Evolutionary conservation across 2,888 invertebrate species (phyloP), one percentile per base, ranked within the genome.

Genomic region (Prosopocoilus inquinatus): DNA sequence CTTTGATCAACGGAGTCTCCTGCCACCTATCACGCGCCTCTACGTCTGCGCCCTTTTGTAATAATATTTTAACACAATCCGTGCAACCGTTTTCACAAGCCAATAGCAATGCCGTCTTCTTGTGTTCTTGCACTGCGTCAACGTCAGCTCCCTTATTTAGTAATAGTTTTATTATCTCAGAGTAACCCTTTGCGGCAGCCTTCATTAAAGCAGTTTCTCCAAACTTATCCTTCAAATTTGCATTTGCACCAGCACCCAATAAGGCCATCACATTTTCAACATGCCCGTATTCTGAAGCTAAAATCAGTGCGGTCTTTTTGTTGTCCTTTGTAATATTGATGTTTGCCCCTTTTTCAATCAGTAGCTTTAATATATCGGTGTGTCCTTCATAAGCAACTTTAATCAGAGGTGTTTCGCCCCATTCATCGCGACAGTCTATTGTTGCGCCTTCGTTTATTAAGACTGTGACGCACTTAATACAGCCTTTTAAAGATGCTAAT

Each of bases 311-410:
- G n/a, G n/a, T n/a, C n/a, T n/a, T n/a, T n/a, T n/a, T n/a, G 8
- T 34, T 8, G n/a, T 34, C 8, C 8, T 34, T 34, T 8, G 8
- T 34, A 8, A 8, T 8, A 34, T 34, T 34, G 8, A 34, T n/a
- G 35, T 34, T n/a, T 9, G 35, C 35, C 8, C 98, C 98, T 81
- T 99, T 35, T 35, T 35, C 35, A 9, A 35, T 9, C 35, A 35
- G 9, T 9, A 35, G 9, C 9, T 9, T 35, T 35, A 9, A 9
- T 9, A 35, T 35, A 35, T 35, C 35, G 9, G 9, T 9, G 9
- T 35, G 35, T 35, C 35, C 35, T 9, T 35, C 9, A 9, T 9
- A 35, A 9, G 9, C 35, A 9, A 9, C 35, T 9, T 35, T 35
- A 9, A 9, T 9, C 35, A 35, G 9, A 35, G 35, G 35, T 9